phyloP scores from a whole-genome alignment of 2,888 invertebrate genomes.

The Sinohyriopsis cumingii region DNA sequence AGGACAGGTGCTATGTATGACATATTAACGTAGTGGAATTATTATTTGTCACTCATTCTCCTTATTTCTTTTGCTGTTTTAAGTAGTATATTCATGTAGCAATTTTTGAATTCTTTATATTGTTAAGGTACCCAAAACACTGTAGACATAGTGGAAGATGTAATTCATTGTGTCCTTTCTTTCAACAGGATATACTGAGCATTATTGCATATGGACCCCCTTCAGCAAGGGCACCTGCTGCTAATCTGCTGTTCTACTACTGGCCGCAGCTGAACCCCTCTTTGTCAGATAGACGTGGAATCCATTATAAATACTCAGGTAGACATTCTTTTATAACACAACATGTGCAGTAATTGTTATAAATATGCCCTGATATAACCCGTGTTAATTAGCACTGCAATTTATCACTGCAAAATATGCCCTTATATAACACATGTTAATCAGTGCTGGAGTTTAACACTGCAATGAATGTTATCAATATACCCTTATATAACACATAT shows the following conservation, averaged over 20 bases:
- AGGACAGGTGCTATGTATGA: background rate
- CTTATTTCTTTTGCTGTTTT: background rate
- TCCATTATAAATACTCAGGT: constrained; percentile 71
- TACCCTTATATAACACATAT: background rate
- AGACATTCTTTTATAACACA: constrained; percentile 6
- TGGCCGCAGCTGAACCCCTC: constrained; percentile 98
- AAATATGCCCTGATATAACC: background rate
- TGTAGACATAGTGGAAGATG: background rate
- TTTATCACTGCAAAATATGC: background rate
- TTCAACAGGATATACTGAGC: constrained; percentile 84
- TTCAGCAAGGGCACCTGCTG: constrained; percentile 93
- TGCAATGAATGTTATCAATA: background rate
- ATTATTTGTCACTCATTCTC: background rate
- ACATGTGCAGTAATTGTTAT: background rate
- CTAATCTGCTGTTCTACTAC: constrained; percentile 97
- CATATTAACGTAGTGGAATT: background rate
- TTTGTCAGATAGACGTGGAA: constrained; percentile 81
- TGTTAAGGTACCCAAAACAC: background rate
- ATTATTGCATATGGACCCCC: constrained; percentile 98
- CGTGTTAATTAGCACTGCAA: background rate
- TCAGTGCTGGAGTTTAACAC: background rate
- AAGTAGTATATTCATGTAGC: background rate
- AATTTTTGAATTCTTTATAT: background rate
- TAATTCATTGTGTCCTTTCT: background rate
- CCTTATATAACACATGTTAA: background rate